Evolutionary conservation across 2,888 invertebrate species (phyloP), one percentile per base, ranked within the genome.

Genomic region (Camponotus fellah): DNA sequence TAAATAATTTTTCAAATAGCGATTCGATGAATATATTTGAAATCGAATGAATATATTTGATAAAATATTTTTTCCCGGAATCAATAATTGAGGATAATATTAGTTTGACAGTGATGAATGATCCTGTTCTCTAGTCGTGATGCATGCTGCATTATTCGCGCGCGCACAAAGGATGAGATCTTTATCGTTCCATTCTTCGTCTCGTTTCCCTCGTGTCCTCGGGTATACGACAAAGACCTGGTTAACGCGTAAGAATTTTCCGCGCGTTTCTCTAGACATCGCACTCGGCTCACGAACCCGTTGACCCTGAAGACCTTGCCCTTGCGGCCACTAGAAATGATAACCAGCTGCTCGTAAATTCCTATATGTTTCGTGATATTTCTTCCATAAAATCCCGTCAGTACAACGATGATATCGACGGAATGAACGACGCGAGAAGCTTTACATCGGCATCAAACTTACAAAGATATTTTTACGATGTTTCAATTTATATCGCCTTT

Each of bases 231-330:
- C 60, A 53, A 66, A 56, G 65, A 65, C 40, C 49, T 26, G 66
- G 58, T 72, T 62, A 71, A 80, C 60, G 83, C 64, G 83, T 49
- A 64, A 81, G 84, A 84, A 84, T 81, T 84, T 84, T 81, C 81
- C 84, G 60, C n/a, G 60, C 74, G 34, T 81, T 84, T 74, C 68
- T 75, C 62, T 34, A 80, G n/a, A 62, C 76, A 46, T 34, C 58
- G 58, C 65, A 32, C 12, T 12, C 21, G 37, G 17, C 81, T 68
- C 74, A 62, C 62, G 74, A 75, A 84, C 84, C 68, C 74, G 72
- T 74, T 84, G 84, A 84, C 76, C 84, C 85, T 71, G 83, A 85
- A 79, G 83, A 85, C 83, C 85, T 85, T 83, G 79, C 72, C 85
- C 82, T 60, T 76, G 69, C 21, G 81, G 74, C 49, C 26, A 17